phyloP scores from a whole-genome alignment of 2,888 invertebrate species.

The Xylocampa areola region DNA sequence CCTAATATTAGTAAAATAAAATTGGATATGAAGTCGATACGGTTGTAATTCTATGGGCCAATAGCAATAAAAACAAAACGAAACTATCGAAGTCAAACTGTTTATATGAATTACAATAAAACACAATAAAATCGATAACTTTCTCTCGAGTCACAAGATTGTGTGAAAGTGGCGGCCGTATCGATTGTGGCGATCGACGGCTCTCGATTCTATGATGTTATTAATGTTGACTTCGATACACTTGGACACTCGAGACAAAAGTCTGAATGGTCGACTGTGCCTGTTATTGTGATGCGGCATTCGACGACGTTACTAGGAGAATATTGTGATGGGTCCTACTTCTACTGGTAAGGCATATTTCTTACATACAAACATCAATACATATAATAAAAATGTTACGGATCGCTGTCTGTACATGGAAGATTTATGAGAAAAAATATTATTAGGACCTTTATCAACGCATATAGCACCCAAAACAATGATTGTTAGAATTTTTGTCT shows the following conservation, averaged over 20 bases:
- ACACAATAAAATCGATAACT: slow-evolving; percentile 45
- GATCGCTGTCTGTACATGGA: too few species aligned
- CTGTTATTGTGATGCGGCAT: too few species aligned
- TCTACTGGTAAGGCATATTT: too few species aligned
- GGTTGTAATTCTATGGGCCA: background rate
- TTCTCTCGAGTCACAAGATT: slow-evolving; percentile 37
- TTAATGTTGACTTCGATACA: slow-evolving; percentile 27
- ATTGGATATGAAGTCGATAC: background rate
- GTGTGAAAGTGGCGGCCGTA: slow-evolving; percentile 45
- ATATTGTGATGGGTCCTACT: too few species aligned
- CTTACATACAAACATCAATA: too few species aligned
- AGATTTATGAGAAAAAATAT: too few species aligned
- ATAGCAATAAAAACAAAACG: slow-evolving; percentile 1
- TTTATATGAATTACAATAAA: slow-evolving; percentile 49
- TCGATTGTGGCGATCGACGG: slow-evolving; percentile 16
- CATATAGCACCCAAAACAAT: too few species aligned
- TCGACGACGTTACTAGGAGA: too few species aligned
- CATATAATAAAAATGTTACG: too few species aligned
- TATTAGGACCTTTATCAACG: too few species aligned
- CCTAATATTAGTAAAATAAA: background rate
- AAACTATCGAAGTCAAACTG: slow-evolving; percentile 18
- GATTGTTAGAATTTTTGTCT: too few species aligned
- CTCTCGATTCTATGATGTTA: slow-evolving; percentile 10
- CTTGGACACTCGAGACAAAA: background rate
- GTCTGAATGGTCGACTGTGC: too few species aligned